Evolutionary conservation across 2,888 invertebrate species (phyloP), one percentile per base, ranked within the genome.

Genomic region (Tinea semifulvella): DNA sequence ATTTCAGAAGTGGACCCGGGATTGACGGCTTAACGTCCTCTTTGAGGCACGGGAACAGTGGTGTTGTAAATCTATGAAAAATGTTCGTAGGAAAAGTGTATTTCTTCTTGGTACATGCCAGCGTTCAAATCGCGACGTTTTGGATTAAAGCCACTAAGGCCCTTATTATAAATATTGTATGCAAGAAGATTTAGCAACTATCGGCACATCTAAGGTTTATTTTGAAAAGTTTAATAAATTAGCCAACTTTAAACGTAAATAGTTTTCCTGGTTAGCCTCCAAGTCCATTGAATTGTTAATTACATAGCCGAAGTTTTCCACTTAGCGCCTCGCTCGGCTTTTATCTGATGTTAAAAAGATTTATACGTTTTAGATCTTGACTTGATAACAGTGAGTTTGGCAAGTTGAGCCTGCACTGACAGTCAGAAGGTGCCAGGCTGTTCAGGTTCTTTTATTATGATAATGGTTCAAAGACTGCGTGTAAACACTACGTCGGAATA

Each of bases 261-360:
- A 40, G 40, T 40, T 40, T 40, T 40, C 40, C 45, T 59, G 55
- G 58, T 65, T 57, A 55, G 52, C 54, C 50, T 56, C 56, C 57
- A 61, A 65, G 58, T 61, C 60, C 53, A 64, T 57, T 74, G 68
- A 74, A 76, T 74, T 70, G 68, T 73, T 74, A 74, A 76, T 73
- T 70, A 65, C 61, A 63, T 56, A 57, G 61, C 65, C 58, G 65
- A 69, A 70, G 67, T 71, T 74, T 68, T 65, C 67, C 68, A 68
- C 70, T 75, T 71, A 68, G 61, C 68, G 64, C 69, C 65, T 58
- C 58, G 53, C 52, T 61, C 55, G 54, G 56, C 53, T 55, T 56
- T 61, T 69, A 69, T 70, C 69, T 57, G 68, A 66, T 68, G 59
- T 55, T 59, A 52, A 54, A 48, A 55, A 59, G 64, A 65, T 69